Percentiles rank a stretch among this genome's conserved stretches.
phyloP scores from a whole-genome alignment of 2,113 vertebrate genomes.

The Epinephelus moara region DNA sequence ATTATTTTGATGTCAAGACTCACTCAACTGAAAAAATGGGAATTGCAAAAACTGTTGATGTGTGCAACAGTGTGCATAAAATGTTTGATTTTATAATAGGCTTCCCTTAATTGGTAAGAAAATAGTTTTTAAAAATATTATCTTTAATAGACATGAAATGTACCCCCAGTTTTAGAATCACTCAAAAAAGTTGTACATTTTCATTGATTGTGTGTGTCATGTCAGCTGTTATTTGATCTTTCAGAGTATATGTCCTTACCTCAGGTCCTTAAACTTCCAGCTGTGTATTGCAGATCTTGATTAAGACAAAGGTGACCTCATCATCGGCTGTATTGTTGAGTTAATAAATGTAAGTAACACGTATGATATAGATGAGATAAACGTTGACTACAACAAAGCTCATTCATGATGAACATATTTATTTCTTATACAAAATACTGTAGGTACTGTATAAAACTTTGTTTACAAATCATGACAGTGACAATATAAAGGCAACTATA shows the following conservation, averaged over 20 bases:
- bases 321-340: conserved; percentile 10
- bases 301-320: conserved; percentile 9
- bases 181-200: too few relatives aligned
- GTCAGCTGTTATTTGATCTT: neutral
- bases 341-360: conserved; percentile 13
- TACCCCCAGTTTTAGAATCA: too few relatives aligned
- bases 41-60: too few relatives aligned
- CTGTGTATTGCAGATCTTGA: neutral
- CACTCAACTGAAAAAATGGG: too few relatives aligned
- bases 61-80: too few relatives aligned
- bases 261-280: neutral
- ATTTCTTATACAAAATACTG: conserved; percentile 82
- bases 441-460: conserved; percentile 70
- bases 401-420: conserved; percentile 59
- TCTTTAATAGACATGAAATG: too few relatives aligned
- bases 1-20: too few relatives aligned
- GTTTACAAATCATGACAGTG: conserved; percentile 62
- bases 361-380: neutral
- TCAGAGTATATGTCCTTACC: neutral
- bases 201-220: too few relatives aligned
- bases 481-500: conserved; percentile 63
- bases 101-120: too few relatives aligned
- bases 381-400: neutral
- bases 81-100: too few relatives aligned
- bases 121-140: too few relatives aligned